Evolutionary conservation across 2,797 vertebrate species (phyloP), one percentile per base, ranked within the genome.

Genomic region (Threskiornis aethiopicus): DNA sequence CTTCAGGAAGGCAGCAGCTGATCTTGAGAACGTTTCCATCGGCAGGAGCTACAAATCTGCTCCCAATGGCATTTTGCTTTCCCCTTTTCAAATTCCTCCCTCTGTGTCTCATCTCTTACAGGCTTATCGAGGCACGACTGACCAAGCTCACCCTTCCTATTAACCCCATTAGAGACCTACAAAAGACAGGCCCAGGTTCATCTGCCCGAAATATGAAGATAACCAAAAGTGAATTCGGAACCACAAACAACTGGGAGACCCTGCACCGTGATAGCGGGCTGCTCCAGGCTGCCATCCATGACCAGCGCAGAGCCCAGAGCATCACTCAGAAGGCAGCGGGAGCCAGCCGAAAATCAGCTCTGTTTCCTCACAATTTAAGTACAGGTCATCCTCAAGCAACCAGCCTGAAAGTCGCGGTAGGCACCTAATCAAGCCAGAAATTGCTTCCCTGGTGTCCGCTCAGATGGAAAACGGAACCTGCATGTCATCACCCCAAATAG

Each of bases 401-500:
- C 71, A 69, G 52, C 58, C 52, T 92, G 80, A 90, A 95, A 95
- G 96, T 95, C 90, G 89, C 69, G 37, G 86, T 54, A 90, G 90
- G 66, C 25, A 91, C 84, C 93, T 97, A 97, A 98, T 96, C 96
- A 82, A 97, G 94, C 47, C 87, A 94, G 65, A 97, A 98, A 98
- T 97, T 97, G 90, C 86, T 97, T 97, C 94, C 94, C 92, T 88
- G 66, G 67, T 76, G 92, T 87, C 89, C 26, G 37, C 70, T 93
- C 59, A 72, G 93, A 95, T 78, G 79, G 92, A 96, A 97, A 97
- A 97, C 96, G 90, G 80, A 97, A 82, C 65, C 93, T 84, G 79
- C 49, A 73, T 89, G 87, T 94, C 93, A 96, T 93, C 35, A 8
- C 18, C 58, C 81, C 93, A 93, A 85, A 89, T 58, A 92, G 75